Percentiles rank a stretch among this genome's conserved stretches.
These are phyloP conservation scores for Lasioglossum pauxillum DNA, from an alignment of 2,888 invertebrate species.

Conservation along the genomic window DNA sequence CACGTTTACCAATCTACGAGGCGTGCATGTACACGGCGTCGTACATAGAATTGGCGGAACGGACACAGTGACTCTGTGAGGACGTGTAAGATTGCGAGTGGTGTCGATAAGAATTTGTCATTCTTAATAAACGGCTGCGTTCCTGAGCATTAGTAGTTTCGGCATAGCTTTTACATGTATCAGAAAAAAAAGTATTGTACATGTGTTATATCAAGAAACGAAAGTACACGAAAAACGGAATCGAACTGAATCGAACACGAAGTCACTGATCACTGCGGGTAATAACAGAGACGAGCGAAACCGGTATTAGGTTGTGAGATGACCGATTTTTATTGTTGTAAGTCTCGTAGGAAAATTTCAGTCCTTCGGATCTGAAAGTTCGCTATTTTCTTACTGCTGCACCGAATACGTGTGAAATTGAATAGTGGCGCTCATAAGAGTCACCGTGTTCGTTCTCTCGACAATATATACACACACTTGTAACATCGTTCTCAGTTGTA, in stretches of 20 bases:
- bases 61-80: neutral
- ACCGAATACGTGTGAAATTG: neutral
- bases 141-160: neutral
- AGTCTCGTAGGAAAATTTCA: neutral
- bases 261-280: neutral
- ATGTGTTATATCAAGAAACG: neutral
- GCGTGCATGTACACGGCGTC: constrained; percentile 10
- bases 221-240: neutral
- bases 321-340: neutral
- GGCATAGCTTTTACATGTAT: neutral
- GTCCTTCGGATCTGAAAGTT: neutral
- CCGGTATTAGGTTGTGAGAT: neutral
- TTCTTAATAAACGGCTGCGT: neutral
- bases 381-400: constrained; percentile 5
- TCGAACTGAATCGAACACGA: neutral
- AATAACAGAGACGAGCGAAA: neutral
- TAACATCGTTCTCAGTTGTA: constrained; percentile 60
- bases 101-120: neutral
- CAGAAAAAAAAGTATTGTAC: neutral
- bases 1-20: neutral
- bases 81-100: neutral
- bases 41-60: constrained; percentile 2
- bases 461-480: constrained; percentile 3
- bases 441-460: constrained; percentile 7
- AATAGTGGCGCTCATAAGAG: neutral